Evolutionary conservation across 2,113 vertebrate genomes (phyloP), one percentile per base, ranked within the genome.

Genomic region (Blennius ocellaris): DNA sequence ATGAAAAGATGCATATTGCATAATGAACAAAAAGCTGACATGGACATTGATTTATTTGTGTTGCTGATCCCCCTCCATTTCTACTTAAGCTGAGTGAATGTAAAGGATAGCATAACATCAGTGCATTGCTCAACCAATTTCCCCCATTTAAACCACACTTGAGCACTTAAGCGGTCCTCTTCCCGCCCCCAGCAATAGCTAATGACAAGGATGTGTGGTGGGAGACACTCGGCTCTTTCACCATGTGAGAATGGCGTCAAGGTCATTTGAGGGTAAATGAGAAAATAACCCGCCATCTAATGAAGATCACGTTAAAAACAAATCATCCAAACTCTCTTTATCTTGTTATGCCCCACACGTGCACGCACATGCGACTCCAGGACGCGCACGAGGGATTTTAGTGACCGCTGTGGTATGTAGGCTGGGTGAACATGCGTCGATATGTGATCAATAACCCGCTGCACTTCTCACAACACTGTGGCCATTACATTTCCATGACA

Each of bases 251-350:
- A 90, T 87, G 89, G 90, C 86, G 87, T 82, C 90, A 92, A 92
- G 91, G 91, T 92, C 91, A 88, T 88, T 80, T 82, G 57, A 83
- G 85, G 83, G 84, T 81, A 90, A 83, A 44, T 59, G 67, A 54
- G 58, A 74, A 58, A 79, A 80, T 40, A 69, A 58, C 43, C 69
- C n/a, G 21, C 9, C 9, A 11, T 63, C 44, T 45, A 3, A 14
- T 16, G 47, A 52, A 48, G 37, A 60, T 9, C 8, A 43, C 36
- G 11, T 6, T 47, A 41, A 74, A 52, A 64, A 73, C 2, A 30
- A 30, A 30, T 30, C 21, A 30, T 30, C 21, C 21, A 30, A 30
- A 30, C 21, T 30, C 21, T 30, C 21, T 30, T 30, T 2, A 30
- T 30, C 21, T 30, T 30, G 21, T 30, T 30, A 30, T 30, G 21